Conservation (phyloP, 2,888 invertebrate species). For the Thyatira batis region DNA sequence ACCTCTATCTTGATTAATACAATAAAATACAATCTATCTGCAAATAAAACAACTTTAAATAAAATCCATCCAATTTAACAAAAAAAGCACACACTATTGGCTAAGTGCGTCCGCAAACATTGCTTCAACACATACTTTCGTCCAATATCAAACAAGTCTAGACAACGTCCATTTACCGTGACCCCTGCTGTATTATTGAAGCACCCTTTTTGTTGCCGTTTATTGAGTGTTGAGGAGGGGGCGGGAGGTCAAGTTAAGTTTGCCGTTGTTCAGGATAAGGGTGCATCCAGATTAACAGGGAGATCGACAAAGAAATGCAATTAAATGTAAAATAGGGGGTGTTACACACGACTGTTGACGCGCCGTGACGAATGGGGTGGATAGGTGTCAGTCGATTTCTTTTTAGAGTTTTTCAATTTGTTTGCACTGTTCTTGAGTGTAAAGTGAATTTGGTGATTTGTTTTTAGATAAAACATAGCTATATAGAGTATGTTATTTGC, state of each 20-base stretch:
- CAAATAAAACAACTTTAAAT: slow-evolving; percentile 15
- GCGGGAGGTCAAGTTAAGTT: slow-evolving; percentile 33
- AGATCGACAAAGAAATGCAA: slow-evolving; percentile 81
- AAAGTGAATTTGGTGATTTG: slow-evolving; percentile 16
- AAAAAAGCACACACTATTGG: slow-evolving; percentile 59
- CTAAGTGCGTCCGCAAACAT: slow-evolving; percentile 72
- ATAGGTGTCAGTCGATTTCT: slow-evolving; percentile 54
- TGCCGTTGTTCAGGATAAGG: slow-evolving; percentile 59
- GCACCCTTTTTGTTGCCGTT: not conserved
- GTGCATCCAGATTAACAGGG: slow-evolving; percentile 78
- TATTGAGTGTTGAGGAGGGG: slow-evolving; percentile 7
- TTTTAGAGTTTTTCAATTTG: slow-evolving; percentile 48
- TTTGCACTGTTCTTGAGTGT: slow-evolving; percentile 27
- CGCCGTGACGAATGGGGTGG: slow-evolving; percentile 70
- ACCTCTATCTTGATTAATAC: too few species aligned
- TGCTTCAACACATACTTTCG: slow-evolving; percentile 65
- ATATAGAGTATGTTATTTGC: not conserved
- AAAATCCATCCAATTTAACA: slow-evolving; percentile 37
- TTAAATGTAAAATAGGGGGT: slow-evolving; percentile 81
- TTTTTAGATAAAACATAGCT: not conserved
- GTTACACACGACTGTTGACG: slow-evolving; percentile 78
- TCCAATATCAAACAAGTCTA: slow-evolving; percentile 71
- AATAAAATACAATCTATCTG: slow-evolving; percentile 2
- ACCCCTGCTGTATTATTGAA: slow-evolving; percentile 21
- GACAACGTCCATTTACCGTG: slow-evolving; percentile 43